Percentiles rank a stretch among this genome's conserved stretches.
phyloP scores from a whole-genome alignment of 2,113 vertebrate genomes.

The Proterorhinus semilunaris region DNA sequence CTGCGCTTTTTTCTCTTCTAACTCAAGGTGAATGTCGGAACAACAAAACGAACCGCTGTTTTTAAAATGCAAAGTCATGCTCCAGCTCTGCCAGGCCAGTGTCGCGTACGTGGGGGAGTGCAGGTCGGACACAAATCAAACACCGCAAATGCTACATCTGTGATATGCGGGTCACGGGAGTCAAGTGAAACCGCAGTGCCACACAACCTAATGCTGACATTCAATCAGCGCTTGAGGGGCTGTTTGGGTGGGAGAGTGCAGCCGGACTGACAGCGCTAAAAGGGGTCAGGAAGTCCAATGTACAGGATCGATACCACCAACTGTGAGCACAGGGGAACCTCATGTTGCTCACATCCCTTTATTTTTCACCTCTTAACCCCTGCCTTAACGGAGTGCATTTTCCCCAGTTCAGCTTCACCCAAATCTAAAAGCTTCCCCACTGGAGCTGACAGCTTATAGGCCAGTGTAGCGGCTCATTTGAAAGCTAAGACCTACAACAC shows the following conservation, averaged over 20 bases:
- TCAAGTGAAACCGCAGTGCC: conserved; percentile 40
- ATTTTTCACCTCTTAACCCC: too few relatives aligned
- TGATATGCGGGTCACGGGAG: conserved; percentile 33
- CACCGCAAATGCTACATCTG: conserved; percentile 44
- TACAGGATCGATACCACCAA: conserved; percentile 42
- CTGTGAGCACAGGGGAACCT: conserved; percentile 29
- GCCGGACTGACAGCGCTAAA: conserved; percentile 59
- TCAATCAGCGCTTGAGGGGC: conserved; percentile 42
- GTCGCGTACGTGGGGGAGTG: conserved; percentile 26
- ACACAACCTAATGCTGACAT: conserved; percentile 46
- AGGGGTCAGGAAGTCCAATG: conserved; percentile 58
- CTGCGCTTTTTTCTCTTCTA: background rate
- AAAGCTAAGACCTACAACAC: too few relatives aligned
- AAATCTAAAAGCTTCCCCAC: too few relatives aligned
- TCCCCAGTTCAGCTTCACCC: too few relatives aligned
- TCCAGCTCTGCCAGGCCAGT: conserved; percentile 1
- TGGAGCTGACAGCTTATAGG: too few relatives aligned
- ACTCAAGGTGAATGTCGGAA: background rate
- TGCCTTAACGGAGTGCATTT: too few relatives aligned
- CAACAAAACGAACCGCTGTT: background rate
- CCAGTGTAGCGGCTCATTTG: too few relatives aligned
- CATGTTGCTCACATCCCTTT: too few relatives aligned
- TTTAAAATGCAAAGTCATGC: conserved; percentile 25
- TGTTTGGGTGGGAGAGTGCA: conserved; percentile 49
- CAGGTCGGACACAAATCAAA: conserved; percentile 39